Conservation (phyloP, 2,797 vertebrate genomes). For the Clarias platycephalus region DNA sequence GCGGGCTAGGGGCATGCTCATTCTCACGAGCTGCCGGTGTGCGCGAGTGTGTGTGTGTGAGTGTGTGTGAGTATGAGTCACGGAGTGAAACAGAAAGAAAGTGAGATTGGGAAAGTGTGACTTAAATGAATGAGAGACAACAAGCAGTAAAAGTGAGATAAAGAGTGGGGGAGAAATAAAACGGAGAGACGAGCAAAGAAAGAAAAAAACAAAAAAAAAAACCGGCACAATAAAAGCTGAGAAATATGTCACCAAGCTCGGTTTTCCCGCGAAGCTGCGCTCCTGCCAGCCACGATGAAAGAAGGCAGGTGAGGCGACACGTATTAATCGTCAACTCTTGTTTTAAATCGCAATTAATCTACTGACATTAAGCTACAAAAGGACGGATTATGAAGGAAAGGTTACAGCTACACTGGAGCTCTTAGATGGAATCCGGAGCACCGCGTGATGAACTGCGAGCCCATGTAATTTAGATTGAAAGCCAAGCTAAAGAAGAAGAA, state of each 20-base stretch:
- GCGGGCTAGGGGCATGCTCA: conserved; percentile 47
- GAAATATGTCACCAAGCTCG: background rate
- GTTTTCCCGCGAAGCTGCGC: background rate
- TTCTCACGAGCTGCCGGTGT: conserved; percentile 1
- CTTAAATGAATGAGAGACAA: background rate
- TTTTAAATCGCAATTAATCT: conserved; percentile 64
- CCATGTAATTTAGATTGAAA: conserved; percentile 40
- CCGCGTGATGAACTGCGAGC: conserved; percentile 43
- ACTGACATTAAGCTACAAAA: conserved; percentile 73
- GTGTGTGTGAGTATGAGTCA: background rate
- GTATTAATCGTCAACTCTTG: conserved; percentile 64
- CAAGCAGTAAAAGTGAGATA: background rate
- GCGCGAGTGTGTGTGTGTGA: background rate
- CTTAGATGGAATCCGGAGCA: conserved; percentile 54
- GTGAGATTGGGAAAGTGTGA: background rate
- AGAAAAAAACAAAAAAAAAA: no score
- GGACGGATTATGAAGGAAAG: conserved; percentile 68
- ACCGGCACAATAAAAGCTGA: background rate
- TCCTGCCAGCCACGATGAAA: conserved; percentile 18
- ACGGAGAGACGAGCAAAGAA: background rate
- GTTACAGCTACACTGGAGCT: conserved; percentile 59
- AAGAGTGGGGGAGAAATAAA: background rate
- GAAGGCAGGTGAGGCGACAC: conserved; percentile 35
- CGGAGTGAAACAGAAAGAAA: background rate
- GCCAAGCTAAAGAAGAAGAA: conserved; percentile 46